Conservation (phyloP, 2,797 vertebrate species). For the Cyclura pinguis region DNA sequence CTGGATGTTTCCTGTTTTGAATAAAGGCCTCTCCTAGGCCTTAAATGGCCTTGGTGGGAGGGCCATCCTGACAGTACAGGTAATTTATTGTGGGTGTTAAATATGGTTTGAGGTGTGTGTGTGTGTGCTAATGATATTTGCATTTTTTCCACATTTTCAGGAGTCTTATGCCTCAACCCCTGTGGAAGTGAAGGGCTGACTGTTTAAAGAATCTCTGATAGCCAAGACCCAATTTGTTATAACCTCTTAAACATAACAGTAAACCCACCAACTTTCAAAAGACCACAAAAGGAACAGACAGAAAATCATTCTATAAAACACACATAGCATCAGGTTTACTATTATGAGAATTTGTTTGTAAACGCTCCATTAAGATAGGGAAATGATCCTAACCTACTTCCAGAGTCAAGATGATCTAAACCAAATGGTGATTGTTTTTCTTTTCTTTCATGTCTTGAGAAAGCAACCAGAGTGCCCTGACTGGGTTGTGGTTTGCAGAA, state of each 20-base stretch:
- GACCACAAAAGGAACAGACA: neutral
- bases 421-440: neutral
- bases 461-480: neutral
- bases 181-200: too few relatives aligned
- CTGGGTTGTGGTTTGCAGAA: neutral
- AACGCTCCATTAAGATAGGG: neutral
- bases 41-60: too few relatives aligned
- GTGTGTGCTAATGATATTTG: too few relatives aligned
- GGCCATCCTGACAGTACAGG: too few relatives aligned
- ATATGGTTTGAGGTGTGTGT: too few relatives aligned
- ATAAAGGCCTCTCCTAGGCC: too few relatives aligned
- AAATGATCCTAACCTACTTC: neutral
- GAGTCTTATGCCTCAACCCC: too few relatives aligned
- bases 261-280: neutral
- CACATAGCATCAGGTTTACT: too few relatives aligned
- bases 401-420: neutral
- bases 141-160: too few relatives aligned
- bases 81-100: too few relatives aligned
- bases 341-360: neutral
- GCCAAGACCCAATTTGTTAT: neutral
- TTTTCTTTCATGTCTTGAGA: neutral
- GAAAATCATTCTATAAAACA: neutral
- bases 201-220: neutral
- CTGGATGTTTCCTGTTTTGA: too few relatives aligned
- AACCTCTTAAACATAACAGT: neutral